Conservation (phyloP, 2,888 invertebrate genomes). For the Amphipoea lucens region DNA sequence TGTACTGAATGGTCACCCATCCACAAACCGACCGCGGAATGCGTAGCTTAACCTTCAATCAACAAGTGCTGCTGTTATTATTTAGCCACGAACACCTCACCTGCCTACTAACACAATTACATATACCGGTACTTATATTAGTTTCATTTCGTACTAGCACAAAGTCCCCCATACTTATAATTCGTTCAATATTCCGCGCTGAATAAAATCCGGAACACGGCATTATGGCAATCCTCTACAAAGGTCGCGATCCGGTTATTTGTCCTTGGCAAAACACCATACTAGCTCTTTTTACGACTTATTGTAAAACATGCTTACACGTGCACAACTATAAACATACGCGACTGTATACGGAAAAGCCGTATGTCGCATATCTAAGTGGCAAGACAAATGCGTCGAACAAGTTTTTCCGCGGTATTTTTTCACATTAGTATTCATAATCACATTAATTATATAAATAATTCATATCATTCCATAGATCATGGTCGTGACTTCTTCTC, state of each 20-base stretch:
- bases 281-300: constrained; percentile 45
- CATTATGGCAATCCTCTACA: constrained; percentile 3
- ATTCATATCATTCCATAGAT: constrained; percentile 8
- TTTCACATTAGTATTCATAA: constrained; percentile 39
- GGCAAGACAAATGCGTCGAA: constrained; percentile 1
- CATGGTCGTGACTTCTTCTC: too few species aligned
- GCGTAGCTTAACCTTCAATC: not conserved
- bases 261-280: constrained; percentile 32
- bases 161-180: not conserved
- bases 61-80: not conserved
- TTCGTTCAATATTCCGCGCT: constrained; percentile 13
- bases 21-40: not conserved
- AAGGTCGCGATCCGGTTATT: constrained; percentile 22
- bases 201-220: constrained; percentile 6
- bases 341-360: constrained; percentile 27
- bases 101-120: not conserved
- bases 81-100: not conserved
- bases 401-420: constrained; percentile 17
- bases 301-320: constrained; percentile 42
- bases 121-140: not conserved
- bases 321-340: constrained; percentile 12
- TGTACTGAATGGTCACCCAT: not conserved
- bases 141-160: constrained; percentile 1
- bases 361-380: constrained; percentile 29
- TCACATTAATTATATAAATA: constrained; percentile 6